Conservation (phyloP, 2,797 vertebrate genomes). For the Propithecus perrieri region DNA sequence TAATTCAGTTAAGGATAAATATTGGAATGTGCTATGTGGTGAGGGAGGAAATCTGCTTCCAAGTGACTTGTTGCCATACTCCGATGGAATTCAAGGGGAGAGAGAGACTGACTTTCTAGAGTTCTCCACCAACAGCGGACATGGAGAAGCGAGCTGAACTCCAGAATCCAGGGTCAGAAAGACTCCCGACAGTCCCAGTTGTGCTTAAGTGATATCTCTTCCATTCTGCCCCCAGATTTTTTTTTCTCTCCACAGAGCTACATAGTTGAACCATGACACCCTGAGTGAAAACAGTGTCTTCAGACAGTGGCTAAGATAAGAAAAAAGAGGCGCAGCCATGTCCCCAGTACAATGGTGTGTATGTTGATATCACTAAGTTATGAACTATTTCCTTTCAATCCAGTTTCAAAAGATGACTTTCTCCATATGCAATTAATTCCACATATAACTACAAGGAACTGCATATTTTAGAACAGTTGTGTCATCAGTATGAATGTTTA, state of each 20-base stretch:
- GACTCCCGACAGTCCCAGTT: not conserved
- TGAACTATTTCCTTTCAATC: conserved; percentile 77
- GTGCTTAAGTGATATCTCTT: not conserved
- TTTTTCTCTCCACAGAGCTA: not conserved
- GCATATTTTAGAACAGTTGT: conserved; percentile 74
- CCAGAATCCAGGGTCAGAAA: not conserved
- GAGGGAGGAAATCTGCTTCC: not conserved
- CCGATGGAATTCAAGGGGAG: not conserved
- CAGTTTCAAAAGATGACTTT: conserved; percentile 77
- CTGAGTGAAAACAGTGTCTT: conserved; percentile 45
- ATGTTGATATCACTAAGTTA: conserved; percentile 73
- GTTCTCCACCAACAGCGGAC: not conserved
- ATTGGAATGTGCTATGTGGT: not conserved
- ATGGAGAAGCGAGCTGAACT: not conserved
- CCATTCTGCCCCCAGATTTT: not conserved
- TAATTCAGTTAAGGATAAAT: not conserved
- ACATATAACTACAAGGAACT: conserved; percentile 74
- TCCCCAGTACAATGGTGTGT: conserved; percentile 21
- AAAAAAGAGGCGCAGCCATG: not conserved
- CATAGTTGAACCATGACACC: conserved; percentile 45
- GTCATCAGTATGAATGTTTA: conserved; percentile 75
- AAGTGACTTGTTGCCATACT: not conserved
- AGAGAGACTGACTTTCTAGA: not conserved
- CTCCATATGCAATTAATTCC: conserved; percentile 78
- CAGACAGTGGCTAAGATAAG: conserved; percentile 67